Conservation (phyloP, 2,888 invertebrate genomes). For the Protophormia terraenovae region DNA sequence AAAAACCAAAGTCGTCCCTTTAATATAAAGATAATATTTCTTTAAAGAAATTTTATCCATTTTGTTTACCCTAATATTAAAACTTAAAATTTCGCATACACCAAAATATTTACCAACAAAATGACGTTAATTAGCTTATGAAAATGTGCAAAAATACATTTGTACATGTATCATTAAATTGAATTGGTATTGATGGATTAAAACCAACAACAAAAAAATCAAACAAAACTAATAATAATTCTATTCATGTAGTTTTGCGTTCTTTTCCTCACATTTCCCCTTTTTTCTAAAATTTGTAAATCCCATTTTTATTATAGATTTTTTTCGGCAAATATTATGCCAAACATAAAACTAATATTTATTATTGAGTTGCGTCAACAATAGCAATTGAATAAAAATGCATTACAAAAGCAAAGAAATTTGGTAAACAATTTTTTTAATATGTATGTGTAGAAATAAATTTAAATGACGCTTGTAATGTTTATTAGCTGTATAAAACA, state of each 20-base stretch:
- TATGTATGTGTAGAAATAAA: not conserved
- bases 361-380: constrained; percentile 31
- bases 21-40: no score
- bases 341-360: constrained; percentile 14
- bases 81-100: not conserved
- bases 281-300: not conserved
- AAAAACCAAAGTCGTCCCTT: no score
- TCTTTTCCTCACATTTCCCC: not conserved
- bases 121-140: constrained; percentile 18
- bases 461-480: not conserved
- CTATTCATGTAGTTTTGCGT: not conserved
- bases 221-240: not conserved
- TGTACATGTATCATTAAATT: constrained; percentile 1
- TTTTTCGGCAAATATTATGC: constrained; percentile 6
- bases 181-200: constrained; percentile 30
- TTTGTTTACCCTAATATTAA: no score
- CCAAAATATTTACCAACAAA: not conserved
- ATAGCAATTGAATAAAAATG: constrained; percentile 42
- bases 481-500: no score
- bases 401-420: not conserved
- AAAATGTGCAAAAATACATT: constrained; percentile 12
- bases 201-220: not conserved
- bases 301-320: not conserved
- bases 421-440: constrained; percentile 1
- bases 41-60: no score